These are phyloP conservation scores for Helobdella robusta DNA, from an alignment of 2,888 invertebrate species.

Conservation along the genomic window DNA sequence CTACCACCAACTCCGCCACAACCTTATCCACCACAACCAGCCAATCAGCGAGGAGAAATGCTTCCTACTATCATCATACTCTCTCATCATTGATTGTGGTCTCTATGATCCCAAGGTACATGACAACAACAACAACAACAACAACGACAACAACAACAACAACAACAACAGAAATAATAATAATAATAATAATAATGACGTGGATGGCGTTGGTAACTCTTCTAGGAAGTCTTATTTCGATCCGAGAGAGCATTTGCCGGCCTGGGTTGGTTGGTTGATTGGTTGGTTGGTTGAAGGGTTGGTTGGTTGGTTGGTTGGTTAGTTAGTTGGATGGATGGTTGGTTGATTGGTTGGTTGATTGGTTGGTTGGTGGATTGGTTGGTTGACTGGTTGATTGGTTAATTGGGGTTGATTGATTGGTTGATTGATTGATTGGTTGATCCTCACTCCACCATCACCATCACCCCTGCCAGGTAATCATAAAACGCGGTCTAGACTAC, in stretches of 20 bases:
- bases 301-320: background rate
- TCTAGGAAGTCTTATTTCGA: slow-evolving; percentile 6
- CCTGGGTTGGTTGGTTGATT: slow-evolving; percentile 5
- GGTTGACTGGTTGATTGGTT: background rate
- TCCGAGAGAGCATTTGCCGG: slow-evolving; percentile 1
- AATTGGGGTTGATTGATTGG: background rate
- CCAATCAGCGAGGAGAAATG: slow-evolving; percentile 51
- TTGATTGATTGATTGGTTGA: background rate
- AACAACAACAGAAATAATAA: slow-evolving; percentile 4
- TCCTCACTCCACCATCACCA: background rate
- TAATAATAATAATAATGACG: background rate
- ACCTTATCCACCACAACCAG: slow-evolving; percentile 56
- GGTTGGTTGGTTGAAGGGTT: background rate
- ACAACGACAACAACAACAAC: background rate
- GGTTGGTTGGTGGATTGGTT: background rate
- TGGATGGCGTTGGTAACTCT: background rate
- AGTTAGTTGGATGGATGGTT: background rate
- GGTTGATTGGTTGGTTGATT: background rate
- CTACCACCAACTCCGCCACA: slow-evolving; percentile 84
- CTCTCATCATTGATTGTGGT: slow-evolving; percentile 83
- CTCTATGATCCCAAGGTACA: slow-evolving; percentile 55
- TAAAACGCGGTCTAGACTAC: slow-evolving; percentile 53
- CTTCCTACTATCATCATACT: slow-evolving; percentile 74
- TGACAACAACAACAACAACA: background rate
- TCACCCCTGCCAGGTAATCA: slow-evolving; percentile 48